Base-by-base conservation (phyloP, 2,113 vertebrate genomes). In the Syrmaticus mikado region DNA sequence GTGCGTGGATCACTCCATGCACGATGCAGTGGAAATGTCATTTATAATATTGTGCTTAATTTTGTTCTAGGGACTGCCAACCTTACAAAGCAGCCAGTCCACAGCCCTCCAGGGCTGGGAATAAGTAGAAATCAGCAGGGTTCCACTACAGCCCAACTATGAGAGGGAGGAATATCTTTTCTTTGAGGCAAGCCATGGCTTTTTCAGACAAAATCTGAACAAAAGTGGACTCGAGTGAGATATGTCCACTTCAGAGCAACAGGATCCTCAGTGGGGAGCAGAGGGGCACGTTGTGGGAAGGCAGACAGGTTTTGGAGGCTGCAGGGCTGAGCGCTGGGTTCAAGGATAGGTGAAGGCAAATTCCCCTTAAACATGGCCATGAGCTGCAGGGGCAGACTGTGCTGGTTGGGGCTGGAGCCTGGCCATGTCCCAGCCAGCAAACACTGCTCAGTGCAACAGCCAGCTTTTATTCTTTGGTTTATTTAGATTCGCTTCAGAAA, bases 391-490 rank as follows among this genome's bases (percentile, higher is more conserved):
- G 27, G 27, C 52, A 53, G 52, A 53, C 52, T 53, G 52, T 27
- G 27, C 52, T 53, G 27, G 52, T 32, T 19, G 30, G 53, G 53
- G 17, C 53, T 57, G 53, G 53, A 32, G 53, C 15, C 3, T 8
- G 3, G 4, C 18, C 34, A 4, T 45, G 28, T 65, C n/a, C 8
- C 57, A 38, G 46, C 13, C 52, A 38, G 46, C 12, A 74, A 91
- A 52, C 48, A 55, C 53, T 2, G n/a, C 13, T 10, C 91, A 13
- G 24, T 28, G 16, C 73, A 27, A 78, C 20, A 77, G 34, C 3
- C 40, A 28, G 30, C 20, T 70, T 95, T 76, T 27, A 79, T 81
- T 93, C 38, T 24, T 93, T 68, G 4, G 72, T 96, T 95, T 93
- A 93, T 91, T 93, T 45, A 41, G 83, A 91, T 92, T 2, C 4